Percentiles rank a stretch among this genome's conserved stretches.
phyloP scores from a whole-genome alignment of 2,113 vertebrate species.

The Hymenochirus boettgeri region DNA sequence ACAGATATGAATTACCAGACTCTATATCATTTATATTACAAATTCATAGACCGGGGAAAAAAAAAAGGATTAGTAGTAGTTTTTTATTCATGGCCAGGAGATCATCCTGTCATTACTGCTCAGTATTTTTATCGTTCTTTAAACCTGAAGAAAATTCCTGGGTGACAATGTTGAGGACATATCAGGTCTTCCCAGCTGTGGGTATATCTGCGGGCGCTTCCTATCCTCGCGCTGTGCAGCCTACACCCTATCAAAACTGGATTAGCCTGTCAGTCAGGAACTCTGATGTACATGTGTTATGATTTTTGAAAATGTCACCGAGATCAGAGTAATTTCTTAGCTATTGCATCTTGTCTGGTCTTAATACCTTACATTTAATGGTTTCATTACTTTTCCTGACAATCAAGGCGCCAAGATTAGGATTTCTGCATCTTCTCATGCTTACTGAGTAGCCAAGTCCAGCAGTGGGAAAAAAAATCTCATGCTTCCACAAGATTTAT shows the following conservation, averaged over 20 bases:
- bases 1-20: conserved; percentile 98
- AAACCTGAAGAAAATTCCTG: conserved; percentile 98
- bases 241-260: conserved; percentile 94
- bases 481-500: not conserved
- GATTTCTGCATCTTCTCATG: conserved; percentile 59
- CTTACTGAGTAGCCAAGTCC: not conserved
- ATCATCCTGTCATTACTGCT: conserved; percentile 99
- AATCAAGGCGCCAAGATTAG: conserved; percentile 68
- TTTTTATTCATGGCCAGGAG: conserved; percentile 98
- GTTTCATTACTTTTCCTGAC: conserved; percentile 93
- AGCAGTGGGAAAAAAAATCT: not conserved
- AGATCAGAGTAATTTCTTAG: conserved; percentile 99
- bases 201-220: conserved; percentile 88
- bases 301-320: conserved; percentile 99
- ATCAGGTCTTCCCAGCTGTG: conserved; percentile 98
- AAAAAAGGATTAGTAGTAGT: conserved; percentile 98
- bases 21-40: conserved; percentile 99
- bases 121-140: conserved; percentile 99
- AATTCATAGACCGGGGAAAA: conserved; percentile 99
- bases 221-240: conserved; percentile 84
- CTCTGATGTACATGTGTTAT: conserved; percentile 90
- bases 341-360: conserved; percentile 98
- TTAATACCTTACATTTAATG: conserved; percentile 96
- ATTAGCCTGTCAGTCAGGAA: conserved; percentile 98
- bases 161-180: conserved; percentile 93